Percentiles rank a stretch among this genome's conserved stretches.
These are phyloP conservation scores for Athalia cordata DNA, from an alignment of 2,888 invertebrate genomes.

Conservation along the genomic window DNA sequence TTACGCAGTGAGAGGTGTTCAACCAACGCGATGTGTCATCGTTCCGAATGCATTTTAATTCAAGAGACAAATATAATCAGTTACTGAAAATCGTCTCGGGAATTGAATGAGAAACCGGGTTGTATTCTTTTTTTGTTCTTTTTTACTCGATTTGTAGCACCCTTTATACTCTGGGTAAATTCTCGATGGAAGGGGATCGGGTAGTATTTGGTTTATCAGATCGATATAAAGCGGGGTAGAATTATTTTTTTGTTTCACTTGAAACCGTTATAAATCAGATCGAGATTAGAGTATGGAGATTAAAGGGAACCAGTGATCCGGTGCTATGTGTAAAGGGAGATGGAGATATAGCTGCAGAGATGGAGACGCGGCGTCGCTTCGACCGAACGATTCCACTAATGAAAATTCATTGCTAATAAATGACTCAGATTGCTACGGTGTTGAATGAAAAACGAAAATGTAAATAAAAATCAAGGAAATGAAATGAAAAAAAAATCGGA, in stretches of 20 bases:
- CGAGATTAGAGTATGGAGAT: constrained; percentile 41
- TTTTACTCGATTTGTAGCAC: background rate
- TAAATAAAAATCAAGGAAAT: background rate
- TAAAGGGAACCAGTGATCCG: background rate
- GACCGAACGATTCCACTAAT: constrained; percentile 44
- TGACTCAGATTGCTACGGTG: constrained; percentile 20
- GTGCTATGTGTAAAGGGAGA: background rate
- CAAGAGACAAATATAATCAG: no score
- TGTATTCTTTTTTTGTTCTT: background rate
- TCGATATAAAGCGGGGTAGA: constrained; percentile 13
- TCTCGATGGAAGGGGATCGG: background rate
- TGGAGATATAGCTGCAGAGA: background rate
- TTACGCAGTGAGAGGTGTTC: no score
- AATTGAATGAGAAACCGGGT: background rate
- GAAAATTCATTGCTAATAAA: constrained; percentile 46
- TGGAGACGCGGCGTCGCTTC: constrained; percentile 14
- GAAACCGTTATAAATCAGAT: constrained; percentile 45
- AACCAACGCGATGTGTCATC: no score
- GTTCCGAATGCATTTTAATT: no score
- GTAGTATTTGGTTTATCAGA: constrained; percentile 33
- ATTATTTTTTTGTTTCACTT: constrained; percentile 6
- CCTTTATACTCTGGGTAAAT: constrained; percentile 10
- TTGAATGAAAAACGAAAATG: background rate
- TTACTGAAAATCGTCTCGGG: no score
- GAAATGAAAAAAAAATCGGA: background rate